These are phyloP conservation scores for Myopa testacea DNA, from an alignment of 2,888 invertebrate genomes.

Conservation along the genomic window DNA sequence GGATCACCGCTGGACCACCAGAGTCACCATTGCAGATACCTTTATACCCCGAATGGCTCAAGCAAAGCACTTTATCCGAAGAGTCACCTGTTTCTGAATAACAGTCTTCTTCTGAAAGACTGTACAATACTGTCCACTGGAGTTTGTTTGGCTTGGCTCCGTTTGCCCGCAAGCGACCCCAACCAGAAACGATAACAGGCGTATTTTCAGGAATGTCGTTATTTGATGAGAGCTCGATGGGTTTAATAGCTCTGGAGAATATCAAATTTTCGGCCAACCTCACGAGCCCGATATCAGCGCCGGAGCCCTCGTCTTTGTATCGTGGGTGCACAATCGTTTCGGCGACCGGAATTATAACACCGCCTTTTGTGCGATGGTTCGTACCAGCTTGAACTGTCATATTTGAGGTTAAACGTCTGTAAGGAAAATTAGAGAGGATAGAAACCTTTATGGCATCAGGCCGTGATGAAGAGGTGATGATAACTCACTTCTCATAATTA, in stretches of 20 bases:
- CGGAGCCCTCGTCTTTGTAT: conserved; percentile 46
- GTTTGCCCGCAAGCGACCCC: conserved; percentile 52
- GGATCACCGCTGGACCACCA: neutral
- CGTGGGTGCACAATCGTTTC: conserved; percentile 52
- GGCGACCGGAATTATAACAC: conserved; percentile 51
- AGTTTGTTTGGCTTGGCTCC: conserved; percentile 21
- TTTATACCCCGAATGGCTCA: neutral
- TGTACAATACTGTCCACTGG: neutral
- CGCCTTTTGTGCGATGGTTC: conserved; percentile 58
- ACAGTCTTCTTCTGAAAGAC: neutral
- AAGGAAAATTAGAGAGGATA: neutral
- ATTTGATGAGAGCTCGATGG: conserved; percentile 50
- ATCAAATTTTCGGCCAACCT: conserved; percentile 48
- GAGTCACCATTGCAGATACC: neutral
- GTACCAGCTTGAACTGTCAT: conserved; percentile 61
- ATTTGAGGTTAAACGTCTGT: conserved; percentile 56
- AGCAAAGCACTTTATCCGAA: neutral
- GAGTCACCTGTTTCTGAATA: neutral
- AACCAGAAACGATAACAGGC: conserved; percentile 58
- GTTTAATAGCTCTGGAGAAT: conserved; percentile 51
- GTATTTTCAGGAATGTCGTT: conserved; percentile 48
- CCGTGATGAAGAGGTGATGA: too few relatives aligned
- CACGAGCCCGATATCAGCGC: conserved; percentile 59
- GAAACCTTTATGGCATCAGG: too few relatives aligned
- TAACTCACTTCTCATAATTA: conserved; percentile 52